These are phyloP conservation scores for Philonicus albiceps DNA, from an alignment of 2,888 invertebrate genomes.

Conservation along the genomic window DNA sequence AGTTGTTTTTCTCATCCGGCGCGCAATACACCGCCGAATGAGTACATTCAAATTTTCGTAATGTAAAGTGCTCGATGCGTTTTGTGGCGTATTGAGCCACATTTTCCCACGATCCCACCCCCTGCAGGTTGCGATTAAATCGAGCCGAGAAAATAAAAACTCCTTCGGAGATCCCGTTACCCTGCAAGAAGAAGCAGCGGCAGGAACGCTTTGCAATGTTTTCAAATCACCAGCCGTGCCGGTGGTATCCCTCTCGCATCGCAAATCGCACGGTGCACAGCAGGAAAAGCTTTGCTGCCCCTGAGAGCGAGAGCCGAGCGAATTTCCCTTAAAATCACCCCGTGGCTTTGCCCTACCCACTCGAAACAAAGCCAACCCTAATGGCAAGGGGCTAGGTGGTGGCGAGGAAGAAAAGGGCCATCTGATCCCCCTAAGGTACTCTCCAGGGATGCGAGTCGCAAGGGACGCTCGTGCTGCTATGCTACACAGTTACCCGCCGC, in stretches of 20 bases:
- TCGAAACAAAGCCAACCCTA: background rate
- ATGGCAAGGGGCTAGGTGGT: slow-evolving; percentile 1
- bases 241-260: background rate
- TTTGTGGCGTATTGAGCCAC: background rate
- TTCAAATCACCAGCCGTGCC: background rate
- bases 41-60: background rate
- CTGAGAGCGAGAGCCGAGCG: slow-evolving; percentile 25
- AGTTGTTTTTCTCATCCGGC: background rate
- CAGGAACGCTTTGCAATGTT: too few relatives aligned
- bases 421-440: slow-evolving; percentile 10
- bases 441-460: slow-evolving; percentile 35
- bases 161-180: background rate
- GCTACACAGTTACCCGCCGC: background rate
- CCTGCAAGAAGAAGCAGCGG: background rate
- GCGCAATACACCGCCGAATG: background rate
- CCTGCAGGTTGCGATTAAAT: slow-evolving; percentile 17
- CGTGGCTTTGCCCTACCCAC: background rate
- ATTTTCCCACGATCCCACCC: slow-evolving; percentile 16
- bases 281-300: slow-evolving; percentile 30
- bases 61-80: too few relatives aligned
- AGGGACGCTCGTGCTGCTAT: slow-evolving; percentile 18
- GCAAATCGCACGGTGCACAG: slow-evolving; percentile 35
- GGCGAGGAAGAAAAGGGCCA: background rate
- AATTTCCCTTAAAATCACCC: slow-evolving; percentile 25
- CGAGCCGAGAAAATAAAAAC: background rate